Evolutionary conservation across 2,888 invertebrate species (phyloP), one percentile per base, ranked within the genome.

Genomic region (Bimastos eiseni): DNA sequence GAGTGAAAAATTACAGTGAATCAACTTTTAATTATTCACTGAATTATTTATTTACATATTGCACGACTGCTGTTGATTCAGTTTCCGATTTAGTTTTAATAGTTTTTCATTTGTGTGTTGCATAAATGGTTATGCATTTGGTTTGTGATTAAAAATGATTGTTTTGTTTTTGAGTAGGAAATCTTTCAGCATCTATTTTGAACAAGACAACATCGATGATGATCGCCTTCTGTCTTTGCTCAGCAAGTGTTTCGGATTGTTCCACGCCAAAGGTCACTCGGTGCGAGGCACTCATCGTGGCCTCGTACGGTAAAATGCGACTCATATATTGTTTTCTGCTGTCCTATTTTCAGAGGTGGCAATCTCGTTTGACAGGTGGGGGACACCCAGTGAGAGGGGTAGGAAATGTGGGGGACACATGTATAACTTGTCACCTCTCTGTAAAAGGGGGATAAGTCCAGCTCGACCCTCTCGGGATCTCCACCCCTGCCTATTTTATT

Each of bases 191-290:
- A 91, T 94, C 6, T 93, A 92, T 91, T 95, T 93, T 91, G 91
- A 93, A 88, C 94, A 95, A 91, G 89, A 92, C 8, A 91, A 90
- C n/a, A 89, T 90, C 13, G 88, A 91, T 55, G 94, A 94, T 91
- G 92, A 92, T 70, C 88, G 36, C 5, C 86, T 93, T 13, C 90
- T 94, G 36, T 90, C 92, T 11, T 91, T 92, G 83, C 89, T 94
- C 24, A 92, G 93, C 90, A 92, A 91, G 33, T 95, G 95, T 92
- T 95, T 95, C 93, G 93, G 94, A 17, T 91, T 95, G 83, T 93
- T 93, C 83, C 92, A 92, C 55, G 90, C 93, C 4, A 91, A 92
- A 44, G 93, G 91, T 24, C 91, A 93, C 89, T 86, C 91, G 41
- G 93, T 94, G 17, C 93, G 93, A 89, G 94, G 94, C 84, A 92